Base-by-base conservation (phyloP, 2,888 invertebrate species). In the Lithophane ornitopus region DNA sequence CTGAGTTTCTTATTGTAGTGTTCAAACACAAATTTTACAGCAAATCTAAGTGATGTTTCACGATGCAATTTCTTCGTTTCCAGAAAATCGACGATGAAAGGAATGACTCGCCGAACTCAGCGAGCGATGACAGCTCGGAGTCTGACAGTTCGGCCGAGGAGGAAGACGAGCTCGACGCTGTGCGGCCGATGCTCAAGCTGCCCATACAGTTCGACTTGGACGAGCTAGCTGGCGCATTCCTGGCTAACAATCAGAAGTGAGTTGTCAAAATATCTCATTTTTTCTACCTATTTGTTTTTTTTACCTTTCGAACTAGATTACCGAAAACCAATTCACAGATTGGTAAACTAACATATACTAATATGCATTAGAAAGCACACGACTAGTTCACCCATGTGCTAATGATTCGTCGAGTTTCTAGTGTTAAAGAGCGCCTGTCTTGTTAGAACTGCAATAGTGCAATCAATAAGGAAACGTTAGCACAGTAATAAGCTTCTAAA, bases 141-240 rank as follows among this genome's bases (percentile, higher is more conserved):
- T 97, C 97, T 26, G 97, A 97, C 91, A 97, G 97, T 87, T 96
- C 96, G 0, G 97, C 96, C 56, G 97, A 97, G 80, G 97, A 96
- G 28, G 97, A 97, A 46, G 97, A 95, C 78, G 96, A 97, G 68
- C 97, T 97, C 70, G 97, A 97, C 80, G 95, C 97, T 85, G 95
- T 96, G 82, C 93, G 97, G 66, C 97, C 94, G 92, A 97, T 94
- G 89, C 97, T 98, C 91, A 98, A 98, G 93, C 95, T 98, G 92
- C 98, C 98, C 78, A 97, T 98, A 76, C 98, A 98, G 93, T 97
- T 98, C 91, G 98, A 98, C 94, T 97, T 98, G 80, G 98, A 98
- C 89, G 98, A 98, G 82, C 96, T 98, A 78, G 98, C 98, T 46
- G 98, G 98, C 61, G 98, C 97, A 49, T 96, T 98, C 92, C 95